Conservation (phyloP, 2,113 vertebrate species). For the Equus przewalskii region DNA sequence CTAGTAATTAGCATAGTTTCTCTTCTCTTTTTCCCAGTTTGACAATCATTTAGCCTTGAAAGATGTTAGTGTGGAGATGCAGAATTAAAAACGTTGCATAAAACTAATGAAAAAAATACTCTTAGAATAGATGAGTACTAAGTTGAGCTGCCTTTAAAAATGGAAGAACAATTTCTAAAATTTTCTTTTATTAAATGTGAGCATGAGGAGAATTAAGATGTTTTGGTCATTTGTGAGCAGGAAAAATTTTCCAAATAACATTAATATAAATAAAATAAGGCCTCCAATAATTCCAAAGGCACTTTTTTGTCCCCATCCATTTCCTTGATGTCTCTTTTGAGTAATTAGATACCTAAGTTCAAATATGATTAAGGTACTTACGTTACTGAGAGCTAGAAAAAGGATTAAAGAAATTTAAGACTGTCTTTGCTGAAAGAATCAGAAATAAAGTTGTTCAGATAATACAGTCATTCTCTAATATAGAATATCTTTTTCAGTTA, state of each 20-base stretch:
- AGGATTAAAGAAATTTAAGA: neutral
- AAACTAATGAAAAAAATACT: slow-evolving; percentile 6
- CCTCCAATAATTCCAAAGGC: neutral
- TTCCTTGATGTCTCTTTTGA: slow-evolving; percentile 26
- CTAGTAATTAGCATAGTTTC: neutral
- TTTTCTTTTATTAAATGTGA: neutral
- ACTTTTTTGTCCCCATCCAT: neutral
- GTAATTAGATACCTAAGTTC: neutral
- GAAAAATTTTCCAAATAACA: slow-evolving; percentile 15
- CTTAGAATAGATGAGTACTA: neutral
- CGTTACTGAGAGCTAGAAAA: slow-evolving; percentile 25
- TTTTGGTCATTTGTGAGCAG: slow-evolving; percentile 26
- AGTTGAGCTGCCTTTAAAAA: slow-evolving; percentile 10
- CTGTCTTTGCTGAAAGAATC: neutral
- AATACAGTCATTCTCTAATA: neutral
- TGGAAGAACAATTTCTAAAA: neutral
- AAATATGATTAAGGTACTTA: neutral
- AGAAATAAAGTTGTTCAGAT: neutral
- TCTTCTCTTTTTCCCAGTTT: neutral
- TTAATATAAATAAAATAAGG: slow-evolving; percentile 10
- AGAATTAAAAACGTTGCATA: neutral
- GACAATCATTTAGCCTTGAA: slow-evolving; percentile 5
- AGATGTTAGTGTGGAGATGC: neutral
- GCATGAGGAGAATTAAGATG: neutral
- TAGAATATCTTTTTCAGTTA: slow-evolving; percentile 15